phyloP scores from a whole-genome alignment of 2,113 vertebrate species.

The rat (Rattus norvegicus) region DNA sequence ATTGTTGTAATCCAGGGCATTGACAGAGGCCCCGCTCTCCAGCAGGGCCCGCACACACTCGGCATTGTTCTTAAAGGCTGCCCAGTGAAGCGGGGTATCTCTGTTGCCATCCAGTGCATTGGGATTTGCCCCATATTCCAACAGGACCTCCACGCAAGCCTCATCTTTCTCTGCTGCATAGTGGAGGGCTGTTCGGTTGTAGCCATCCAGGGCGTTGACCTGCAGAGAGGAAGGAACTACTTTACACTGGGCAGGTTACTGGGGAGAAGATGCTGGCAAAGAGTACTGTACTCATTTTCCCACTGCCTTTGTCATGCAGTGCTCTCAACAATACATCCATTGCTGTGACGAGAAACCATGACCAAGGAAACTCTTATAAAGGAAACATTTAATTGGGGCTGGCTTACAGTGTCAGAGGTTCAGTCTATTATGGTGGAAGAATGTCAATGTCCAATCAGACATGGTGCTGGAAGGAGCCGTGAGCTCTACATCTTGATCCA shows the following conservation, averaged over 20 bases:
- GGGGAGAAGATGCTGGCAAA: neutral
- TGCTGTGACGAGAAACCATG: too few species aligned
- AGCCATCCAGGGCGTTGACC: constrained; percentile 98
- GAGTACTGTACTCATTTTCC: neutral
- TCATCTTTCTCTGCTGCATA: constrained; percentile 98
- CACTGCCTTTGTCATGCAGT: neutral
- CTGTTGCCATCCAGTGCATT: constrained; percentile 95
- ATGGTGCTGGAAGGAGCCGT: too few species aligned
- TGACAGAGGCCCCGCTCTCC: constrained; percentile 92
- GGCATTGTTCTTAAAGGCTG: constrained; percentile 96
- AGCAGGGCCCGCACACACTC: constrained; percentile 94
- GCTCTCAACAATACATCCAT: neutral
- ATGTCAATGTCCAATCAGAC: too few species aligned
- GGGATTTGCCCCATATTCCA: constrained; percentile 95
- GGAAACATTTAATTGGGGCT: too few species aligned
- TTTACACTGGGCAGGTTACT: neutral
- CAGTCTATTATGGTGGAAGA: too few species aligned
- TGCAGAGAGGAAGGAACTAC: constrained; percentile 72
- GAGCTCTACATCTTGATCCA: too few species aligned
- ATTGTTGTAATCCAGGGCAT: constrained; percentile 94
- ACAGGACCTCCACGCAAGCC: constrained; percentile 94
- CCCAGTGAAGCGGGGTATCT: constrained; percentile 98
- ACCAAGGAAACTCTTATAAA: too few species aligned
- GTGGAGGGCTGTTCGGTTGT: constrained; percentile 96
- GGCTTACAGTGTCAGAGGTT: too few species aligned